Conservation (phyloP, 2,888 invertebrate genomes). For the Eilema sororculum region DNA sequence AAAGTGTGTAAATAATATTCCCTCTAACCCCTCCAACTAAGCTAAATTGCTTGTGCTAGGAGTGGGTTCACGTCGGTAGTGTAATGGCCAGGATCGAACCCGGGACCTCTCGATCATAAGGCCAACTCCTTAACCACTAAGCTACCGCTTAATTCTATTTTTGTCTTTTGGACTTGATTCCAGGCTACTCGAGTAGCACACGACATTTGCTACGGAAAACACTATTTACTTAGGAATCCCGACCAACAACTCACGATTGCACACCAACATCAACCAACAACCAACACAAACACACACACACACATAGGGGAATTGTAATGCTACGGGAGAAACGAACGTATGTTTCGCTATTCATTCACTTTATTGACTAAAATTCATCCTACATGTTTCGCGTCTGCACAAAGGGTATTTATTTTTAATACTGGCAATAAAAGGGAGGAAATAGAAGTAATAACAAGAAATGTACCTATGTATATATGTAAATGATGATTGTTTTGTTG, state of each 20-base stretch:
- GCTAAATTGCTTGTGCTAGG: no score
- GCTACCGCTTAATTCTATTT: no score
- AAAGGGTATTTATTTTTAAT: constrained; percentile 16
- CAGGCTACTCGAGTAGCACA: background rate
- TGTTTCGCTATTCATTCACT: constrained; percentile 37
- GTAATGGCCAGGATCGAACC: no score
- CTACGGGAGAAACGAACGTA: background rate
- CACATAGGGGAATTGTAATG: background rate
- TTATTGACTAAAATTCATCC: constrained; percentile 20
- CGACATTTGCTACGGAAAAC: background rate
- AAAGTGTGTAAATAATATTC: no score
- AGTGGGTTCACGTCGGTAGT: no score
- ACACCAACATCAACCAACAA: no score
- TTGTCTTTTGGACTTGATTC: background rate
- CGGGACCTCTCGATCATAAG: no score
- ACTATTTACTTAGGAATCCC: constrained; percentile 7
- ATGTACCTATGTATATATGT: constrained; percentile 19
- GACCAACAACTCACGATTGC: background rate
- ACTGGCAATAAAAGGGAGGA: constrained; percentile 7
- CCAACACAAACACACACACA: background rate
- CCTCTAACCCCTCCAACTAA: no score
- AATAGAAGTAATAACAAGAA: constrained; percentile 27
- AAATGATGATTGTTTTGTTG: constrained; percentile 70
- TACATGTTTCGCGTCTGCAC: background rate
- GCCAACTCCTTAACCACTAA: no score